Evolutionary conservation across 2,113 vertebrate species (phyloP).

Genomic region (Podocnemis expansa): DNA sequence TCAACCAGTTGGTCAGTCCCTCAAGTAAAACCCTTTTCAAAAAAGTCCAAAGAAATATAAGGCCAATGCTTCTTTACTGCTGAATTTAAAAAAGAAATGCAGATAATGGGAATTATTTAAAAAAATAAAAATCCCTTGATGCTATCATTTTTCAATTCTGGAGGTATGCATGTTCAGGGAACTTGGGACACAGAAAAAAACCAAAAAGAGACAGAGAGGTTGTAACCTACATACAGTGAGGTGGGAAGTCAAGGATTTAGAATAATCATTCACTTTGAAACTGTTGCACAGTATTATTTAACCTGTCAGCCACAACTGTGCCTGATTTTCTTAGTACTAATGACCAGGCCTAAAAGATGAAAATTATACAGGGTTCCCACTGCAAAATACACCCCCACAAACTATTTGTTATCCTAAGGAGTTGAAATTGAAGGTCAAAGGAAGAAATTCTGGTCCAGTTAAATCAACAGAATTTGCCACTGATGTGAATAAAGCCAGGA

Average conservation of each 20-base stretch:
- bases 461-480: not conserved
- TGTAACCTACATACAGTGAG: not conserved
- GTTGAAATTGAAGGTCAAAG: not conserved
- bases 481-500: not conserved
- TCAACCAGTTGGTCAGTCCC: not conserved
- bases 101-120: not conserved
- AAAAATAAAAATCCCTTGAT: not conserved
- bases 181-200: not conserved
- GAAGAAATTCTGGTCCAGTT: not conserved
- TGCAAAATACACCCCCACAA: not conserved
- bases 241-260: not conserved
- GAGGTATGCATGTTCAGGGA: not conserved
- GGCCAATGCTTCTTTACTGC: not conserved
- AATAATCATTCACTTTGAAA: slow-evolving; percentile 23
- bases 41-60: not conserved
- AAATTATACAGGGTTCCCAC: not conserved
- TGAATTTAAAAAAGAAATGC: not conserved
- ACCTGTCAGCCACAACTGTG: not conserved
- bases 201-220: not conserved
- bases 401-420: not conserved
- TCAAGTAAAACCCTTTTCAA: not conserved
- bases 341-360: not conserved
- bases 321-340: not conserved
- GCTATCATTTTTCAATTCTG: not conserved
- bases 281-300: not conserved